Conservation (phyloP, 1,140 invertebrate genomes). For the Aphis craccivora region DNA sequence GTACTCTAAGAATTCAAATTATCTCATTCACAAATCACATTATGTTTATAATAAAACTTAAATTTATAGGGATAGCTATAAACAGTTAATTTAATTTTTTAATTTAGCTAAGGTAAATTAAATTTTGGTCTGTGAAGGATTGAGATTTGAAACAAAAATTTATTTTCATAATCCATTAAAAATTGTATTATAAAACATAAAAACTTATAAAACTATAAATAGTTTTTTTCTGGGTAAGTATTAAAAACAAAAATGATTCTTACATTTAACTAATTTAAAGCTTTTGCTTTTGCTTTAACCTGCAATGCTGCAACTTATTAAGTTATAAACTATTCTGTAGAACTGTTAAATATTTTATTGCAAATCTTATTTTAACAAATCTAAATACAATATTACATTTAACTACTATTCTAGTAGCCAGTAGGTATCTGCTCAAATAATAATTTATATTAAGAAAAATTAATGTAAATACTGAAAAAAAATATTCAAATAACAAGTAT, state of each 20-base stretch:
- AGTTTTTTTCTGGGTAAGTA: conserved; percentile 16
- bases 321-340: conserved; percentile 4
- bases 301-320: neutral
- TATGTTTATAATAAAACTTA: neutral
- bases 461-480: no score
- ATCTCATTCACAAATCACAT: neutral
- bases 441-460: no score
- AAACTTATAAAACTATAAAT: neutral
- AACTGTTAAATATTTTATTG: no score
- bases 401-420: no score
- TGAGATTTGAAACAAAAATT: neutral
- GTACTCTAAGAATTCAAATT: neutral
- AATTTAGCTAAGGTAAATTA: conserved; percentile 8
- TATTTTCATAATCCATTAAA: neutral
- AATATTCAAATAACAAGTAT: no score
- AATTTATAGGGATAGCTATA: neutral
- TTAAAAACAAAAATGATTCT: conserved; percentile 14
- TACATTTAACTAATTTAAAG: conserved; percentile 26
- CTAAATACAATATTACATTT: no score
- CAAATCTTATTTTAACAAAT: no score
- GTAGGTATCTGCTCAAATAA: no score
- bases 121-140: neutral
- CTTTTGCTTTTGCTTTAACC: neutral
- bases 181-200: neutral
- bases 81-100: neutral